phyloP scores from a whole-genome alignment of 2,888 invertebrate species.

The Melinaea menophilus region DNA sequence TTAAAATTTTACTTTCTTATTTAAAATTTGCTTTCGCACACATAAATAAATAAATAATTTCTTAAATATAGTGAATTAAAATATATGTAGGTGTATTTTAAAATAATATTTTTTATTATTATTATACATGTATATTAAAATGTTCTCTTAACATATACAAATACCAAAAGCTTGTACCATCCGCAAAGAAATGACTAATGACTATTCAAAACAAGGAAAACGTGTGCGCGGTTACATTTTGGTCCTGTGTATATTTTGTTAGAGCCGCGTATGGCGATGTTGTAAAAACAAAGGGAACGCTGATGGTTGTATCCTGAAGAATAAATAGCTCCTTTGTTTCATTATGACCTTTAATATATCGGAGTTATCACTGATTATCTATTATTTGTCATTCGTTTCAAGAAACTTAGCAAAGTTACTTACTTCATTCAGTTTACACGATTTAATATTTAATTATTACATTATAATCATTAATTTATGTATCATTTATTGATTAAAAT shows the following conservation, averaged over 20 bases:
- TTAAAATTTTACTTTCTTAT: no score
- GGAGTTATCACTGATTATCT: background rate
- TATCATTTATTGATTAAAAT: no score
- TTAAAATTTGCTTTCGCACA: no score
- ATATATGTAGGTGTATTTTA: background rate
- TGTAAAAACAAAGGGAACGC: slow-evolving; percentile 61
- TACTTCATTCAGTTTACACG: no score
- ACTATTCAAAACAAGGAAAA: slow-evolving; percentile 55
- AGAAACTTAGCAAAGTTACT: background rate
- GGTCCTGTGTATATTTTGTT: slow-evolving; percentile 69
- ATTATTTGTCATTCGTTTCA: slow-evolving; percentile 9
- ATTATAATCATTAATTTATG: no score
- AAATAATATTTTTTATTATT: background rate
- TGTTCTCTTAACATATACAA: background rate
- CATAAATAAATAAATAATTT: no score
- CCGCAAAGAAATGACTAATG: slow-evolving; percentile 38
- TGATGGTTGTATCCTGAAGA: slow-evolving; percentile 60
- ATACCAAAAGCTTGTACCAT: slow-evolving; percentile 1
- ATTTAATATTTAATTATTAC: no score
- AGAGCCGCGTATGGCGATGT: slow-evolving; percentile 56
- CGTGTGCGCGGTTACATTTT: slow-evolving; percentile 70
- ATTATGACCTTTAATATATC: slow-evolving; percentile 18
- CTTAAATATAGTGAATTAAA: no score
- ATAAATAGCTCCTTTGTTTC: slow-evolving; percentile 42
- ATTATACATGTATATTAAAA: background rate